Evolutionary conservation across 2,888 invertebrate genomes (phyloP).

Genomic region (Galeruca laticollis): DNA sequence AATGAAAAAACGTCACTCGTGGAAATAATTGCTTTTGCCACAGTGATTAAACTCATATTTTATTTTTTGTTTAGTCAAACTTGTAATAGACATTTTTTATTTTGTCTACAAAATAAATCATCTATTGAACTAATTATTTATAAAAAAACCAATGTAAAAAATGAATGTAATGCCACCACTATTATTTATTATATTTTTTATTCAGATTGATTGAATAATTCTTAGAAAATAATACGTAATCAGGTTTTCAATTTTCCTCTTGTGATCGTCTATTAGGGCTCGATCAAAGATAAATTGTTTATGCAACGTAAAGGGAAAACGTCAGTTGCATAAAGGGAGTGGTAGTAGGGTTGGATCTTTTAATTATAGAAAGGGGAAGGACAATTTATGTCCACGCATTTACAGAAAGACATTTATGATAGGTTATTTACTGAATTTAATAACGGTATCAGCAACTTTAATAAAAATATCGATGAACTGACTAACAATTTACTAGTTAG

Average conservation of each 20-base stretch:
- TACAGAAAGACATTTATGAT: constrained; percentile 55
- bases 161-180: not conserved
- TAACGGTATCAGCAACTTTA: constrained; percentile 37
- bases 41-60: too few relatives aligned
- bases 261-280: constrained; percentile 29
- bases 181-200: not conserved
- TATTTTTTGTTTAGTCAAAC: too few relatives aligned
- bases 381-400: constrained; percentile 56
- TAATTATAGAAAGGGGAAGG: constrained; percentile 61
- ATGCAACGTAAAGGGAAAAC: constrained; percentile 55
- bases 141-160: too few relatives aligned
- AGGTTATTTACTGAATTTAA: constrained; percentile 55
- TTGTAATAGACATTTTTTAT: too few relatives aligned
- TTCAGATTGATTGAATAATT: not conserved
- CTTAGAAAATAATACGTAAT: constrained; percentile 12
- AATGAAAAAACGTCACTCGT: too few relatives aligned
- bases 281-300: constrained; percentile 51
- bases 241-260: constrained; percentile 33
- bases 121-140: too few relatives aligned
- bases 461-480: constrained; percentile 33
- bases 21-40: too few relatives aligned
- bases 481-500: constrained; percentile 1
- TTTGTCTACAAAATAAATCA: not conserved
- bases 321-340: constrained; percentile 54
- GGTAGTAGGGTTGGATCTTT: constrained; percentile 58